Percentiles rank a stretch among this genome's conserved stretches.
These are phyloP conservation scores for Atrina japonica DNA, from an alignment of 2,888 invertebrate species.

Conservation along the genomic window DNA sequence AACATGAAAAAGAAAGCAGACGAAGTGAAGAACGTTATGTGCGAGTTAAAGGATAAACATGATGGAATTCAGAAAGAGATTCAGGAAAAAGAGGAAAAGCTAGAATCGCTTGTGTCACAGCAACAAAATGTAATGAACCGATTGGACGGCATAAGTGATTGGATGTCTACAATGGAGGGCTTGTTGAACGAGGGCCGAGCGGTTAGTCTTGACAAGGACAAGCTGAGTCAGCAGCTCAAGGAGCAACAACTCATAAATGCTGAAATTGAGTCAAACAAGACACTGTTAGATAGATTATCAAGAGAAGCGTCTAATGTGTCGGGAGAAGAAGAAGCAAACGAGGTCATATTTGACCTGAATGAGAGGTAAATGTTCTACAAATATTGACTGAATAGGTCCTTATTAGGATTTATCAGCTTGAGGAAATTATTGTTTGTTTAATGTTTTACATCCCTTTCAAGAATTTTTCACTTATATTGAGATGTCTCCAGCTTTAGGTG, in stretches of 20 bases:
- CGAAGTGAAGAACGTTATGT: slow-evolving; percentile 58
- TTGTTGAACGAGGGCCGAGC: slow-evolving; percentile 81
- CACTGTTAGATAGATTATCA: slow-evolving; percentile 68
- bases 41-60: slow-evolving; percentile 62
- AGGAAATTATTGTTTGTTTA: neutral
- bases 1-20: slow-evolving; percentile 66
- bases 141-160: slow-evolving; percentile 69
- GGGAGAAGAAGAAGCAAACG: slow-evolving; percentile 62
- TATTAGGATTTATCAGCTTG: too few species aligned
- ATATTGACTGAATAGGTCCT: too few species aligned
- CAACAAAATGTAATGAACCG: slow-evolving; percentile 75
- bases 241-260: slow-evolving; percentile 87
- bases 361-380: slow-evolving; percentile 40
- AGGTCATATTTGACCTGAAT: slow-evolving; percentile 54
- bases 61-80: slow-evolving; percentile 68
- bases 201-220: slow-evolving; percentile 91
- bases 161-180: slow-evolving; percentile 70
- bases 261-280: slow-evolving; percentile 72
- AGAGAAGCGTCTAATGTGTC: slow-evolving; percentile 64
- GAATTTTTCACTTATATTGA: too few species aligned
- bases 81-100: slow-evolving; percentile 67
- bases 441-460: too few species aligned
- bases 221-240: slow-evolving; percentile 93
- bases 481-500: too few species aligned
- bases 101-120: slow-evolving; percentile 71